Evolutionary conservation across 2,797 vertebrate genomes (phyloP).

Genomic region (Lepilemur ruficaudatus): DNA sequence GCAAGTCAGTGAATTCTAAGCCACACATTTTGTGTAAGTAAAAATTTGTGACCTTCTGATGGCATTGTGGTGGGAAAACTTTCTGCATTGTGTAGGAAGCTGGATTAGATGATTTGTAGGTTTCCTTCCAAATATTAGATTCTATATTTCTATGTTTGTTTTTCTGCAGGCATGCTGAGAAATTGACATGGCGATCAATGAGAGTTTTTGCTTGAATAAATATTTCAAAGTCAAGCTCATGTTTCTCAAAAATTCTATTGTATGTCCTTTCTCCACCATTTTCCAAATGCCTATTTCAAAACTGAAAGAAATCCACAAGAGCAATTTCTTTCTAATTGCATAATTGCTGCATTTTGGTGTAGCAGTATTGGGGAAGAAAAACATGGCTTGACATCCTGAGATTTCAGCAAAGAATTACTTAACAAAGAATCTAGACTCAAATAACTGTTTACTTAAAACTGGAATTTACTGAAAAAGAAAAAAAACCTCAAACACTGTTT

Average conservation of each 20-base stretch:
- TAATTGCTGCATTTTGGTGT: conserved; percentile 71
- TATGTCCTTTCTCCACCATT: conserved; percentile 27
- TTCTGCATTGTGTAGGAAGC: conserved; percentile 1
- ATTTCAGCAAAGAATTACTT: conserved; percentile 74
- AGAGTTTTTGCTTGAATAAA: conserved; percentile 62
- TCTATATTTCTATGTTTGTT: conserved; percentile 57
- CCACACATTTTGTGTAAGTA: background rate
- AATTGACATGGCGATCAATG: conserved; percentile 67
- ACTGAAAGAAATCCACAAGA: conserved; percentile 60
- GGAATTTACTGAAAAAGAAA: conserved; percentile 53
- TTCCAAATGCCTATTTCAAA: conserved; percentile 56
- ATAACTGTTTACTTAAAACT: conserved; percentile 76
- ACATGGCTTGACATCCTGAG: conserved; percentile 61
- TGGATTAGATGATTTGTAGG: conserved; percentile 62
- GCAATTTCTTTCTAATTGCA: conserved; percentile 65
- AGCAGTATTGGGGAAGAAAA: conserved; percentile 25
- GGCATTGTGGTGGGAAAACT: background rate
- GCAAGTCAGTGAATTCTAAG: background rate
- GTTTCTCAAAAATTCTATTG: conserved; percentile 49
- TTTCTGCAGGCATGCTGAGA: conserved; percentile 61
- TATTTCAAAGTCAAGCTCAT: conserved; percentile 51
- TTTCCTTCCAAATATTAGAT: conserved; percentile 60
- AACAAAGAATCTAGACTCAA: conserved; percentile 71
- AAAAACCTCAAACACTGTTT: conserved; percentile 60
- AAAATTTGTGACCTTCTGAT: background rate